phyloP scores from a whole-genome alignment of 2,888 invertebrate species.

The Limnephilus auricula region DNA sequence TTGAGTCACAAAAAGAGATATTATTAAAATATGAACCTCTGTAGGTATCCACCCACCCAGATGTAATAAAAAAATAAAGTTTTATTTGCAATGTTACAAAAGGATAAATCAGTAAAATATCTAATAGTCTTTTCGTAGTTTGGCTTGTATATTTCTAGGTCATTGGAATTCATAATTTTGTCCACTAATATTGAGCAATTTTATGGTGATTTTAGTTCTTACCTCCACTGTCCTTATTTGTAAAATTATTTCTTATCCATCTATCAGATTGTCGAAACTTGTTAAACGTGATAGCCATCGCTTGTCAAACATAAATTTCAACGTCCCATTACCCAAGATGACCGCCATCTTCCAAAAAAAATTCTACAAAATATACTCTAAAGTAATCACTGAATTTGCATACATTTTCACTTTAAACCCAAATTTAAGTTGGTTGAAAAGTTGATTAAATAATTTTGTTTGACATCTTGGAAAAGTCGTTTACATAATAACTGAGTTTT shows the following conservation, averaged over 20 bases:
- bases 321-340: neutral
- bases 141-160: neutral
- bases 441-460: neutral
- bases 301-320: neutral
- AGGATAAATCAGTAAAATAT: too few relatives aligned
- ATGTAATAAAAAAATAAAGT: neutral
- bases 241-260: neutral
- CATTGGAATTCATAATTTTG: neutral
- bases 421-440: neutral
- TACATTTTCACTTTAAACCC: constrained; percentile 3
- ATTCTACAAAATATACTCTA: neutral
- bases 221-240: neutral
- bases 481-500: neutral
- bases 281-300: neutral
- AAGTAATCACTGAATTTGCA: constrained; percentile 8
- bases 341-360: neutral
- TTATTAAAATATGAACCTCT: neutral
- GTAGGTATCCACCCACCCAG: neutral
- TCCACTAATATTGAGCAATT: neutral
- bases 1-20: neutral
- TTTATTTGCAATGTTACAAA: neutral
- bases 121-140: neutral
- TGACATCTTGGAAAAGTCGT: neutral
- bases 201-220: neutral
- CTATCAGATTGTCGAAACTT: neutral